A percentile compares a stretch with the other conserved stretches of the same genome.
phyloP scores from a whole-genome alignment of 2,888 invertebrate species.

The Dilophus febrilis region DNA sequence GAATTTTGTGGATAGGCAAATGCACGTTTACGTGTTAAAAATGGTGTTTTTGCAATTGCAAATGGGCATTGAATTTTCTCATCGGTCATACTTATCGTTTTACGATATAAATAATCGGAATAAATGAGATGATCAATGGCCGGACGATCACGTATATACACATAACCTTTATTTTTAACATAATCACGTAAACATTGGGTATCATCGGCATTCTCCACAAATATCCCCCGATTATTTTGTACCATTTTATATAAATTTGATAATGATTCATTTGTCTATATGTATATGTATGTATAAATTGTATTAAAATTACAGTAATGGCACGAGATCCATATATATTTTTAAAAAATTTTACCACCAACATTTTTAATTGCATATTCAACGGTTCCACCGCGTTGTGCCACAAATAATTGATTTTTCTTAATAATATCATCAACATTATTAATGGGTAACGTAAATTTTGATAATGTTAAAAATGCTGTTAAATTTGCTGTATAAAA shows the following conservation, averaged over 20 bases:
- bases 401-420: conserved; percentile 53
- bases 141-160: conserved; percentile 53
- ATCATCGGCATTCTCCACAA: conserved; percentile 25
- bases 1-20: conserved; percentile 54
- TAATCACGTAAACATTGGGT: conserved; percentile 28
- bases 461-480: conserved; percentile 70
- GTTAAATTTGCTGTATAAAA: conserved; percentile 85
- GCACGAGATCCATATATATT: not conserved
- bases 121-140: conserved; percentile 53
- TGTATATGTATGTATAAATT: not conserved
- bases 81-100: conserved; percentile 35
- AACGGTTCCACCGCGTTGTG: conserved; percentile 49
- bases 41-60: conserved; percentile 52
- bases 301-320: no score
- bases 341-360: conserved; percentile 17
- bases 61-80: conserved; percentile 56
- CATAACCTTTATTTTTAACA: conserved; percentile 32
- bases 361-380: conserved; percentile 45
- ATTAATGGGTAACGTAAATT: conserved; percentile 64
- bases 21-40: conserved; percentile 46
- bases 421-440: conserved; percentile 45
- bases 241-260: conserved; percentile 23
- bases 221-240: conserved; percentile 22
- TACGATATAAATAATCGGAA: conserved; percentile 43
- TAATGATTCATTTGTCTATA: conserved; percentile 24